Conservation (phyloP, 2,797 vertebrate species). For the Labeo calbasu region DNA sequence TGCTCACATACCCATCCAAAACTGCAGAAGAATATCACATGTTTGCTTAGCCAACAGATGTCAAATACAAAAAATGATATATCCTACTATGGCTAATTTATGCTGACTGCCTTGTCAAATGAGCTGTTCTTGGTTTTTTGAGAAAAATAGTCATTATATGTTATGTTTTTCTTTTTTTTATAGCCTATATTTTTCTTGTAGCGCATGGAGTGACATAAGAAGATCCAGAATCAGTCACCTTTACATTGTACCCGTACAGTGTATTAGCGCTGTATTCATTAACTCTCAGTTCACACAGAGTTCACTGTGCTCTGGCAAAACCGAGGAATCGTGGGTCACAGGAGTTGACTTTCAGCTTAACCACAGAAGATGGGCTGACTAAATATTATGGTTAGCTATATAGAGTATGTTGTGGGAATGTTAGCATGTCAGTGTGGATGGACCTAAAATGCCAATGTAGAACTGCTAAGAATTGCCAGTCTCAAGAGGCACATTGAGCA, state of each 20-base stretch:
- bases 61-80: conserved; percentile 20
- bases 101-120: conserved; percentile 2
- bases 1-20: neutral
- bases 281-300: conserved; percentile 75
- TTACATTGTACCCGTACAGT: conserved; percentile 69
- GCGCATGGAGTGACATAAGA: conserved; percentile 74
- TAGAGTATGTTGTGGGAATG: conserved; percentile 55
- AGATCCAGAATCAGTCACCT: conserved; percentile 74
- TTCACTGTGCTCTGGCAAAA: conserved; percentile 69
- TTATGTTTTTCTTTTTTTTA: neutral
- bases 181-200: neutral
- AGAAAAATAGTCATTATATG: conserved; percentile 31
- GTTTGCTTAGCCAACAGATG: neutral
- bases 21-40: neutral
- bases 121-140: conserved; percentile 20
- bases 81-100: neutral
- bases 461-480: conserved; percentile 71
- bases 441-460: conserved; percentile 70
- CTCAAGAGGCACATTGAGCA: conserved; percentile 60
- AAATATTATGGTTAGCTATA: conserved; percentile 74
- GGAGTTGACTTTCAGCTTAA: conserved; percentile 70
- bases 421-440: conserved; percentile 66
- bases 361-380: conserved; percentile 71
- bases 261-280: conserved; percentile 79
- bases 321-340: conserved; percentile 65